These are phyloP conservation scores for Mormyrops boulengeri DNA, from an alignment of 2,797 vertebrate genomes.

Conservation along the genomic window DNA sequence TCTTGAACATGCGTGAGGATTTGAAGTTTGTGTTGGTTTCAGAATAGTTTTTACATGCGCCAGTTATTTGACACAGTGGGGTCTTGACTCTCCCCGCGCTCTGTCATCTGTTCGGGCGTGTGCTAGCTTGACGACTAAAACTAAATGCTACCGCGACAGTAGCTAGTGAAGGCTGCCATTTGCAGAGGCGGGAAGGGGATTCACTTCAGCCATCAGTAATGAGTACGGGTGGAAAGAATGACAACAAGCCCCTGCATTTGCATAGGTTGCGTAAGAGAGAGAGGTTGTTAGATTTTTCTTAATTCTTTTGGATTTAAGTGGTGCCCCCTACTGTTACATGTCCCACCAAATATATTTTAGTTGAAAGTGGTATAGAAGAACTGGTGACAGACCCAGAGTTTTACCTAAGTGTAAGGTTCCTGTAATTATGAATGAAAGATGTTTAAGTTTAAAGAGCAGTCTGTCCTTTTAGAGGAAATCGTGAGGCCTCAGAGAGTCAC, in stretches of 20 bases:
- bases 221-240: neutral
- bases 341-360: neutral
- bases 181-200: neutral
- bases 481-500: slow-evolving; percentile 3
- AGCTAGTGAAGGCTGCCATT: neutral
- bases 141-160: neutral
- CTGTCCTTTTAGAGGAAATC: neutral
- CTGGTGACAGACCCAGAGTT: neutral
- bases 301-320: neutral
- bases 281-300: neutral
- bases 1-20: neutral
- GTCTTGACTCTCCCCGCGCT: neutral
- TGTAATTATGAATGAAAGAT: slow-evolving; percentile 4
- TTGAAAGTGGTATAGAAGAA: neutral
- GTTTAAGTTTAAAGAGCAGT: neutral
- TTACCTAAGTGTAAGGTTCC: neutral
- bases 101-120: neutral
- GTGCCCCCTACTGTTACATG: slow-evolving; percentile 21
- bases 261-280: neutral
- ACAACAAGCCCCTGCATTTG: neutral
- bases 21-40: neutral
- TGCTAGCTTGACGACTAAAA: neutral
- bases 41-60: neutral
- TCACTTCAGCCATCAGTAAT: neutral
- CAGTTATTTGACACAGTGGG: neutral